Conservation (phyloP, 2,113 vertebrate species). For the Chauna torquata region DNA sequence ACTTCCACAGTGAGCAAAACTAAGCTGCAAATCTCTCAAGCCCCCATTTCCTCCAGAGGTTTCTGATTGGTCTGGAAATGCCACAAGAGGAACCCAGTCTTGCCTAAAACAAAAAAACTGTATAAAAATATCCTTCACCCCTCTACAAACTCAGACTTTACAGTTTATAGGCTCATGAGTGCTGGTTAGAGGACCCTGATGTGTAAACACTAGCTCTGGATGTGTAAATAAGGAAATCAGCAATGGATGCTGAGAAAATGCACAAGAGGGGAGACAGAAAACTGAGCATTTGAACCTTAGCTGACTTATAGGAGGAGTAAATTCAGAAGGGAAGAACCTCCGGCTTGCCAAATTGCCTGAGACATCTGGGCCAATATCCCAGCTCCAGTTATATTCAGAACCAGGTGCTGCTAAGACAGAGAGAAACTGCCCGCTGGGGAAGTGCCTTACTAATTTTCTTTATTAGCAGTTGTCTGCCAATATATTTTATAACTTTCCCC, state of each 20-base stretch:
- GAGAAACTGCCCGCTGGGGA: not conserved
- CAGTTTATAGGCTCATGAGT: not conserved
- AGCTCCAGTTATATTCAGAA: not conserved
- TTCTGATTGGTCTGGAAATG: slow-evolving; percentile 14
- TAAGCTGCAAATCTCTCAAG: slow-evolving; percentile 21
- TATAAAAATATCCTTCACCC: not conserved
- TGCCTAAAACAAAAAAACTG: not conserved
- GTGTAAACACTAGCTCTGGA: not conserved
- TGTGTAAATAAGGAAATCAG: not conserved
- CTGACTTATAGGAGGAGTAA: slow-evolving; percentile 28
- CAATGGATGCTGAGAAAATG: not conserved
- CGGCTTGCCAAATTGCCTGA: slow-evolving; percentile 8
- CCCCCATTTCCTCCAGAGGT: not conserved
- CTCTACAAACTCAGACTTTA: not conserved
- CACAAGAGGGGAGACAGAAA: not conserved
- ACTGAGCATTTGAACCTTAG: slow-evolving; percentile 27
- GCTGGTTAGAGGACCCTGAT: not conserved
- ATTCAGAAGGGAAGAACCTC: slow-evolving; percentile 15
- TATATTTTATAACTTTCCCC: not conserved
- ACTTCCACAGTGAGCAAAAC: not conserved
- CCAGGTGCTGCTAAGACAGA: slow-evolving; percentile 39
- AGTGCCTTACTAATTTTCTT: slow-evolving; percentile 34
- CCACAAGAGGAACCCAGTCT: not conserved
- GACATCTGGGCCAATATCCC: slow-evolving; percentile 9
- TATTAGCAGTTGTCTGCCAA: slow-evolving; percentile 36